phyloP scores from a whole-genome alignment of 2,797 vertebrate genomes.

The Odontamblyopus rebecca region DNA sequence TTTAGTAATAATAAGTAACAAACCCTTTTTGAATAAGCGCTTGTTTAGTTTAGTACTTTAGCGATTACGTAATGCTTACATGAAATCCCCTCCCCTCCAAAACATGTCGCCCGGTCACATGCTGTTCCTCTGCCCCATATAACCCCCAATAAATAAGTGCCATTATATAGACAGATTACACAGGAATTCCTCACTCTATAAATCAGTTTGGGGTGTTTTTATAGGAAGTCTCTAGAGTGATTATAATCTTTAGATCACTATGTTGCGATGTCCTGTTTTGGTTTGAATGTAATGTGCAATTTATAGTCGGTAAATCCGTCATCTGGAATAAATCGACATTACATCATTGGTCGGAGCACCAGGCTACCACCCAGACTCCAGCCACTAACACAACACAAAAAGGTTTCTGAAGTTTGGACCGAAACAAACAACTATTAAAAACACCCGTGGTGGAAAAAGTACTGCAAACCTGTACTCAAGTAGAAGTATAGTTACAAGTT shows the following conservation, averaged over 20 bases:
- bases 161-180: constrained; percentile 49
- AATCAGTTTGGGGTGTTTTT: constrained; percentile 34
- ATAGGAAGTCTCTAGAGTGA: constrained; percentile 6
- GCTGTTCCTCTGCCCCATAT: constrained; percentile 28
- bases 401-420: constrained; percentile 5
- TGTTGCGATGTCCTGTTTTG: constrained; percentile 30
- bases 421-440: background rate
- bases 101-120: background rate
- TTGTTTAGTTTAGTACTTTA: background rate
- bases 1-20: too few relatives aligned
- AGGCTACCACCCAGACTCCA: constrained; percentile 13
- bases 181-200: constrained; percentile 48
- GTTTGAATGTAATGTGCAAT: constrained; percentile 17
- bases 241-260: background rate
- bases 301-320: constrained; percentile 21
- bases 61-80: background rate
- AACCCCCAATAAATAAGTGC: constrained; percentile 48
- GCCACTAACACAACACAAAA: background rate
- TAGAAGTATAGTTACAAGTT: too few relatives aligned
- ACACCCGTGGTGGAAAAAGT: too few relatives aligned
- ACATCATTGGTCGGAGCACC: constrained; percentile 20
- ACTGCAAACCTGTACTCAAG: too few relatives aligned
- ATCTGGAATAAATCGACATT: constrained; percentile 18
- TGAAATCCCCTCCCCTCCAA: background rate
- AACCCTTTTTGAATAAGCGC: too few relatives aligned